Percentiles rank a stretch among this genome's conserved stretches.
These are phyloP conservation scores for Hoplostethus mediterraneus DNA, from an alignment of 2,797 vertebrate species.

Conservation along the genomic window DNA sequence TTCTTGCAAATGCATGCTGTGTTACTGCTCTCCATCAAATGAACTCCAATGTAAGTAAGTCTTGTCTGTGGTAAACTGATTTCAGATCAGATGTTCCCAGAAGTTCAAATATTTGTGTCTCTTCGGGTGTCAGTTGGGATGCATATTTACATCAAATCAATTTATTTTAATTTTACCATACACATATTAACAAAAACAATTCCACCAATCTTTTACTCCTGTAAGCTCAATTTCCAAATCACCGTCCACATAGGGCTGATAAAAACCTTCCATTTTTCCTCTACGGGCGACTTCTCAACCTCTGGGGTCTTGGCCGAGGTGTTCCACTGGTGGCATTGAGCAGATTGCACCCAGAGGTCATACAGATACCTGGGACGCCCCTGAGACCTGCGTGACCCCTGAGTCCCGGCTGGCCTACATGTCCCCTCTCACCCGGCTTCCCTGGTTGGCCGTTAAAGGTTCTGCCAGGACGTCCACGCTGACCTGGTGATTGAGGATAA, in stretches of 20 bases:
- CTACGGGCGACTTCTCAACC: conserved; percentile 77
- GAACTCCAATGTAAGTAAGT: background rate
- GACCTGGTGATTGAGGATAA: conserved; percentile 74
- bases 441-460: conserved; percentile 85
- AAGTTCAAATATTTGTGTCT: conserved; percentile 32
- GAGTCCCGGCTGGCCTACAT: conserved; percentile 80
- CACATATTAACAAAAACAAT: conserved; percentile 64
- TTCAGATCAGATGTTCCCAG: conserved; percentile 17
- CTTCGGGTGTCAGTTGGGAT: conserved; percentile 50
- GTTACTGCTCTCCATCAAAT: conserved; percentile 26
- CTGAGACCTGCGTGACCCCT: conserved; percentile 83
- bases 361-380: conserved; percentile 85
- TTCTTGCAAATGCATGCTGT: conserved; percentile 62
- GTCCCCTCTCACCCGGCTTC: conserved; percentile 82
- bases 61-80: conserved; percentile 29
- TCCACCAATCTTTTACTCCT: conserved; percentile 40
- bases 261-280: conserved; percentile 4
- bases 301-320: conserved; percentile 58
- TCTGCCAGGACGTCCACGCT: conserved; percentile 82
- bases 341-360: conserved; percentile 81
- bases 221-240: conserved; percentile 32
- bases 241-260: conserved; percentile 31
- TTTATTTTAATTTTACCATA: conserved; percentile 55
- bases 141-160: conserved; percentile 72
- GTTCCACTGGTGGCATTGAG: conserved; percentile 57